These are phyloP conservation scores for Helogale parvula DNA, from an alignment of 2,113 vertebrate genomes.

Conservation along the genomic window DNA sequence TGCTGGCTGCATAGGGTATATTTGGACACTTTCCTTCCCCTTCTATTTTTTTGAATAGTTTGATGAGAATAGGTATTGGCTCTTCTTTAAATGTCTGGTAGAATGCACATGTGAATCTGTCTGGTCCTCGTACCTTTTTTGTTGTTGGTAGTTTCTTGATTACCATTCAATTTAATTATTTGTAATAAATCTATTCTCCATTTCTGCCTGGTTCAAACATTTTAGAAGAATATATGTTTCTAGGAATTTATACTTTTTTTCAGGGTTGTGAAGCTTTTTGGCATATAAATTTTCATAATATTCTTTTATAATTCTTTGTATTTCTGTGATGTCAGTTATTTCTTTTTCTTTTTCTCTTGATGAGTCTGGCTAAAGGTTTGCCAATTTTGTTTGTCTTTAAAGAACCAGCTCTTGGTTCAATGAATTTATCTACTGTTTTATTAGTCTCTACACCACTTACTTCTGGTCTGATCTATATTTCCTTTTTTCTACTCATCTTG, in stretches of 20 bases:
- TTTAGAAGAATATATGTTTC: neutral
- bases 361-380: neutral
- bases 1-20: neutral
- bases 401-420: neutral
- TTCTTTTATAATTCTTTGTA: neutral
- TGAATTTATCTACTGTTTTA: neutral
- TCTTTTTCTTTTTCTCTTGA: neutral
- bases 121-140: neutral
- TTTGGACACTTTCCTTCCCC: neutral
- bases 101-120: neutral
- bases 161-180: neutral
- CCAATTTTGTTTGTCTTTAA: neutral
- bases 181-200: neutral
- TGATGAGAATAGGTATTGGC: neutral
- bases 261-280: neutral
- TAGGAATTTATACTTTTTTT: neutral
- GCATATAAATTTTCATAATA: neutral
- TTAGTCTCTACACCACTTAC: neutral
- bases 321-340: neutral
- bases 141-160: neutral
- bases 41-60: neutral
- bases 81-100: neutral
- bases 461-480: neutral
- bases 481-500: neutral
- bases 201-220: neutral